phyloP scores from a whole-genome alignment of 2,888 invertebrate species.

The Zeuzera pyrina region DNA sequence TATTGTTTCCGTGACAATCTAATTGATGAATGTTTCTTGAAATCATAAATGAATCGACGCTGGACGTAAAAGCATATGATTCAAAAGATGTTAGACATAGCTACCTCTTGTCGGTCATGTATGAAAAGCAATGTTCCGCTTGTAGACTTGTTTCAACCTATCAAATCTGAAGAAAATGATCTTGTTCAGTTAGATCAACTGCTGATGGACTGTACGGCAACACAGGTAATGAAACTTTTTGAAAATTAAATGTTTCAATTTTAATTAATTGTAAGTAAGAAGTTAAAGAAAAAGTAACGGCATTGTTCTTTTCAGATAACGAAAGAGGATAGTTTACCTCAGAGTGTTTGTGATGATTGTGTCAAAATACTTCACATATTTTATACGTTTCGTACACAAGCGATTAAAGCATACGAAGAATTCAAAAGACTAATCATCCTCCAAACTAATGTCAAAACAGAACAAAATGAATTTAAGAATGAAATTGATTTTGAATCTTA shows the following conservation, averaged over 20 bases:
- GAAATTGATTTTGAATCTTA: constrained; percentile 27
- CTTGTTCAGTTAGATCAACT: constrained; percentile 36
- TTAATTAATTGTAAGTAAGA: too few relatives aligned
- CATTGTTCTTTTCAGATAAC: constrained; percentile 42
- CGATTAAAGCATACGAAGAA: constrained; percentile 36
- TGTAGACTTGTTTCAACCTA: constrained; percentile 37
- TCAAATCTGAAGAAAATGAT: constrained; percentile 37
- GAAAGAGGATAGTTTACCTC: constrained; percentile 72
- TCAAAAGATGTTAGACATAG: too few relatives aligned
- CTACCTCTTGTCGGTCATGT: constrained; percentile 60
- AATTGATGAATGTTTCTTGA: too few relatives aligned
- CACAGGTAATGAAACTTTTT: too few relatives aligned
- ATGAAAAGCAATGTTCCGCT: constrained; percentile 44
- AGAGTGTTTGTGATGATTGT: constrained; percentile 72
- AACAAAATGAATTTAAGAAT: constrained; percentile 31
- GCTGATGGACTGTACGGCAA: constrained; percentile 38
- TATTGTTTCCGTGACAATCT: too few relatives aligned
- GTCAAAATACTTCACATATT: constrained; percentile 57
- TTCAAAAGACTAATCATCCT: too few relatives aligned
- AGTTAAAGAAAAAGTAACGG: too few relatives aligned
- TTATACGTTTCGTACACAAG: constrained; percentile 51
- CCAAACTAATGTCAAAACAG: constrained; percentile 20
- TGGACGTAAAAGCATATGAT: too few relatives aligned
- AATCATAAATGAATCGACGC: too few relatives aligned
- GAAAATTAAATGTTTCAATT: too few relatives aligned